Evolutionary conservation across 2,113 vertebrate genomes (phyloP).

Genomic region (Stigmatopora nigra): DNA sequence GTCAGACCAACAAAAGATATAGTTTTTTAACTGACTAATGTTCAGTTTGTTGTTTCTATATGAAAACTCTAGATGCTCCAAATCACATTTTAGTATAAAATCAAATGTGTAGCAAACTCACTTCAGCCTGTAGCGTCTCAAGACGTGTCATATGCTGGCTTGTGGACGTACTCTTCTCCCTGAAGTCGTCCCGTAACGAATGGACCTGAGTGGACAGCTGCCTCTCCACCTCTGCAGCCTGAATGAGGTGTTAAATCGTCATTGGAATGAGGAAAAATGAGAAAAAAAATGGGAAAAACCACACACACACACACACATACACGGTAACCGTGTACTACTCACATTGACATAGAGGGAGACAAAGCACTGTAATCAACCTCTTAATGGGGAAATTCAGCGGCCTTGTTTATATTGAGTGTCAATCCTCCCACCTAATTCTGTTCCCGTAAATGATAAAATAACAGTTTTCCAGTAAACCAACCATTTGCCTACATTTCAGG

Average conservation of each 20-base stretch:
- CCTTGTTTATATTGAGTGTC: not conserved
- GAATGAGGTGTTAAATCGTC: slow-evolving; percentile 28
- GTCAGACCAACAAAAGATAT: not conserved
- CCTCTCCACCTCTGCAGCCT: slow-evolving; percentile 92
- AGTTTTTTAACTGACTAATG: not conserved
- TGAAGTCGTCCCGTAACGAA: slow-evolving; percentile 87
- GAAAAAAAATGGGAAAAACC: not conserved
- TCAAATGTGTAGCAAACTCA: slow-evolving; percentile 51
- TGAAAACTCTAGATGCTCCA: not conserved
- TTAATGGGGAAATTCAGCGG: not conserved
- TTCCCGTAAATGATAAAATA: slow-evolving; percentile 15
- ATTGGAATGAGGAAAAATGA: slow-evolving; percentile 15
- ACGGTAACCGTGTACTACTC: slow-evolving; percentile 3
- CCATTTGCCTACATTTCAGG: slow-evolving; percentile 16
- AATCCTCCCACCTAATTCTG: slow-evolving; percentile 15
- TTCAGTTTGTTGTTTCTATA: not conserved
- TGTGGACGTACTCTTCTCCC: slow-evolving; percentile 88
- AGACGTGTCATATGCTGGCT: slow-evolving; percentile 90
- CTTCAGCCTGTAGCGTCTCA: slow-evolving; percentile 91
- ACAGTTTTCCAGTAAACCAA: slow-evolving; percentile 11
- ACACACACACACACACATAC: not conserved
- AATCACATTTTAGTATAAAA: not conserved
- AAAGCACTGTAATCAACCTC: not conserved
- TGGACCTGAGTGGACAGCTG: slow-evolving; percentile 94
- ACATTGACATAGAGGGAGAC: not conserved